Evolutionary conservation across 2,113 vertebrate genomes (phyloP).

Genomic region (Gymnocephalus cernua): DNA sequence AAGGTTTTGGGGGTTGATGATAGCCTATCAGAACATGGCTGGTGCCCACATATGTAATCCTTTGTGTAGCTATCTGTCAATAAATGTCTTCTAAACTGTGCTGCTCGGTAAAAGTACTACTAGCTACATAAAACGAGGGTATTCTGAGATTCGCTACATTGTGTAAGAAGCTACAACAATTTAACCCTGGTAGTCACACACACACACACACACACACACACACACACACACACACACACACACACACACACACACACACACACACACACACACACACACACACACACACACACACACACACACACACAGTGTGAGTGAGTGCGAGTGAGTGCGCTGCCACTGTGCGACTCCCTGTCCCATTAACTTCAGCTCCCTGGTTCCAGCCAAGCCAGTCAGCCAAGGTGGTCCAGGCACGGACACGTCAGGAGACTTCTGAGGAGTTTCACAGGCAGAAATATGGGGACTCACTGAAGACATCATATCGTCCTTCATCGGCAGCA

Average conservation of each 20-base stretch:
- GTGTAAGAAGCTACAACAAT: background rate
- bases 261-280: background rate
- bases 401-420: conserved; percentile 73
- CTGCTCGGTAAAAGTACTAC: background rate
- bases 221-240: conserved; percentile 32
- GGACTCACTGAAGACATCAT: conserved; percentile 46
- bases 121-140: background rate
- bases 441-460: conserved; percentile 54
- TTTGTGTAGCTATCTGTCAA: background rate
- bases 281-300: background rate
- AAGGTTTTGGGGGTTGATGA: background rate
- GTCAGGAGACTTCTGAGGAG: conserved; percentile 63
- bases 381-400: conserved; percentile 53
- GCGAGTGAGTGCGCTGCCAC: conserved; percentile 33
- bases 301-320: conserved; percentile 19
- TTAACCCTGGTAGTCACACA: background rate
- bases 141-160: background rate
- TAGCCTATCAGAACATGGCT: background rate
- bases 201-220: conserved; percentile 27
- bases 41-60: background rate
- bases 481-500: conserved; percentile 21
- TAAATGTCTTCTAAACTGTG: background rate
- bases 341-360: conserved; percentile 50
- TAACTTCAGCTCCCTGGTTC: conserved; percentile 29
- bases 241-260: conserved; percentile 23